Conservation (phyloP, 1,140 invertebrate species). For the Drosophila suzukii region DNA sequence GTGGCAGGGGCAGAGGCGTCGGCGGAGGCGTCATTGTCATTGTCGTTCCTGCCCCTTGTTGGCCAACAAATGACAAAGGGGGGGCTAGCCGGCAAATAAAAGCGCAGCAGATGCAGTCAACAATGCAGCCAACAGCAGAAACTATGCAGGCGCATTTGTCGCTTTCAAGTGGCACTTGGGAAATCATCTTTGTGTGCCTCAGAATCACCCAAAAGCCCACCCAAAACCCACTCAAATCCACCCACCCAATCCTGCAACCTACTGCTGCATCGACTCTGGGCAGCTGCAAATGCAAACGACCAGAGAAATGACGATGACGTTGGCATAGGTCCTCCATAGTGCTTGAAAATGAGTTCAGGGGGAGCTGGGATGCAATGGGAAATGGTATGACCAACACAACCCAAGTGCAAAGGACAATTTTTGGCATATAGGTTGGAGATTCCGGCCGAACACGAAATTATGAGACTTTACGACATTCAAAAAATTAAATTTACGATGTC, state of each 20-base stretch:
- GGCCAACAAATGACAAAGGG: conserved; percentile 57
- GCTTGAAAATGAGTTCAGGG: conserved; percentile 52
- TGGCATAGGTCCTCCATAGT: conserved; percentile 48
- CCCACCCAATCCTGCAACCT: not conserved
- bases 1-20: not conserved
- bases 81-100: conserved; percentile 50
- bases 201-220: not conserved
- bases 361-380: not conserved
- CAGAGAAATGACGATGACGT: conserved; percentile 53
- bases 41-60: conserved; percentile 38
- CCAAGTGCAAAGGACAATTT: conserved; percentile 14
- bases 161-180: conserved; percentile 77
- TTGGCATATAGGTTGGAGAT: conserved; percentile 12
- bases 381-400: not conserved
- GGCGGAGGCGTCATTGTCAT: conserved; percentile 55
- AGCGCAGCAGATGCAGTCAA: conserved; percentile 67
- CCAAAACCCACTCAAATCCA: not conserved
- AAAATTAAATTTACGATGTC: not conserved
- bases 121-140: conserved; percentile 38
- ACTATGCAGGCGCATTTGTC: conserved; percentile 67
- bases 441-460: conserved; percentile 16
- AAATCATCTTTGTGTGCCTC: conserved; percentile 76
- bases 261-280: conserved; percentile 38
- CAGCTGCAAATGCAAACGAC: conserved; percentile 75
- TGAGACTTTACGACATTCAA: not conserved